Base-by-base conservation (phyloP, 2,797 vertebrate genomes). In the Intellagama lesueurii region DNA sequence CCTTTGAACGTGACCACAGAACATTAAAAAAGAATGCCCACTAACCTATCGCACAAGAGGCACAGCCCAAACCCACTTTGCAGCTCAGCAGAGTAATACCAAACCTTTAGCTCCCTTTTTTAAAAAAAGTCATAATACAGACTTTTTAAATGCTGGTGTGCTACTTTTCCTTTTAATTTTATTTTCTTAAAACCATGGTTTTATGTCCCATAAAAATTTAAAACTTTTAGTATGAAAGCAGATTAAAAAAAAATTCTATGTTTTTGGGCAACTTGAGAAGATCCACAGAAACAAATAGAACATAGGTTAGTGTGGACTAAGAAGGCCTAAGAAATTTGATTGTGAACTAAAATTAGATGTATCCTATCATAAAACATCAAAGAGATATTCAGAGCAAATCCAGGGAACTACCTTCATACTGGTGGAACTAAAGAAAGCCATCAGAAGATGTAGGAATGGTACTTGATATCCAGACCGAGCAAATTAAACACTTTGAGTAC, bases 161-260 rank as follows among this genome's bases (percentile, higher is more conserved):
- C n/a, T 81, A 44, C 3, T 12, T 75, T 73, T 75, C 9, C 60
- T n/a, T 72, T 40, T 87, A 19, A 5, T 81, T 87, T 87, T 87
- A 40, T 56, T 35, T 56, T 40, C 16, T 35, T 68, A 40, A n/a
- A 14, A 69, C 8, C 69, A 69, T 30, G 69, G 2, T 40, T 30
- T 30, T 60, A 56, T 56, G 8, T 56, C 52, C 52, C 52, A 40
- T 52, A 70, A 87, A 80, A 32, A 70, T 28, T 78, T n/a, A 26
- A 86, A 30, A 24, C 16, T 44, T 70, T 80, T 52, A 78, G 32
- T 22, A 79, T 32, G 32, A 68, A 86, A 87, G 64, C 30, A 52
- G n/a, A 22, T 6, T 19, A 2, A 19, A 4, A 73, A 1, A 40
- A 30, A 60, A 64, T 24, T 35, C 12, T 28, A 22, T 73, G 16